A percentile compares a stretch with the other conserved stretches of the same genome.
phyloP scores from a whole-genome alignment of 30 jellyfish, hydroid and myxozoan genomes.

The Pseudorhiza aurosa region DNA sequence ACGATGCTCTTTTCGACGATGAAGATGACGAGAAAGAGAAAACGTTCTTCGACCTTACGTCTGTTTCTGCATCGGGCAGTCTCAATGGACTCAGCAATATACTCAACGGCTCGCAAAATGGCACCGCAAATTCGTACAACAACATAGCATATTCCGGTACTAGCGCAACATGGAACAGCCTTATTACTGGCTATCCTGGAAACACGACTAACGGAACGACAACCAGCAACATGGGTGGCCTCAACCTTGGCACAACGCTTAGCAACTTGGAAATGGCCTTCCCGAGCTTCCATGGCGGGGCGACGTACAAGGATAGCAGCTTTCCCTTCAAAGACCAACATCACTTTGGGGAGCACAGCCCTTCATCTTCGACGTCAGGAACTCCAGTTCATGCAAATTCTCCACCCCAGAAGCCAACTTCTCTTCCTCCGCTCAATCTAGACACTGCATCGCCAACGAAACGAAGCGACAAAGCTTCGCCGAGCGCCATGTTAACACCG shows the following conservation, averaged over 20 bases:
- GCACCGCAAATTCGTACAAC: conserved; percentile 36
- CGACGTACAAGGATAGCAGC: conserved; percentile 50
- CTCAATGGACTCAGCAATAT: conserved; percentile 59
- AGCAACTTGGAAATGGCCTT: conserved; percentile 59
- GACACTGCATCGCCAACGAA: conserved; percentile 75
- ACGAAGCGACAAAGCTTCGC: conserved; percentile 94
- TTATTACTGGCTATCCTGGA: conserved; percentile 24
- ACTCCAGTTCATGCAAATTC: conserved; percentile 43
- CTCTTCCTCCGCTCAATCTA: conserved; percentile 87
- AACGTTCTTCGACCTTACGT: conserved; percentile 76
- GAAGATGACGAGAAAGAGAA: conserved; percentile 78
- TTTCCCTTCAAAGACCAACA: conserved; percentile 76
- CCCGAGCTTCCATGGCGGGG: conserved; percentile 68
- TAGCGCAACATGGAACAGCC: conserved; percentile 51
- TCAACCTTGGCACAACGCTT: conserved; percentile 54
- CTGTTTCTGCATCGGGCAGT: conserved; percentile 58
- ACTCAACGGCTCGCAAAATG: conserved; percentile 62
- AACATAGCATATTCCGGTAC: conserved; percentile 56
- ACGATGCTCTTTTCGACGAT: conserved; percentile 78
- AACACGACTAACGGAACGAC: conserved; percentile 47
- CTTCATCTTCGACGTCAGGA: conserved; percentile 48
- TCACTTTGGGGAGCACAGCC: conserved; percentile 70
- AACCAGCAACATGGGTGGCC: conserved; percentile 43
- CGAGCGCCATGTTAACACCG: conserved; percentile 95
- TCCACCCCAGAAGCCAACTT: conserved; percentile 75